Conservation (phyloP, 2,888 invertebrate species). For the Ectobius pallidus region DNA sequence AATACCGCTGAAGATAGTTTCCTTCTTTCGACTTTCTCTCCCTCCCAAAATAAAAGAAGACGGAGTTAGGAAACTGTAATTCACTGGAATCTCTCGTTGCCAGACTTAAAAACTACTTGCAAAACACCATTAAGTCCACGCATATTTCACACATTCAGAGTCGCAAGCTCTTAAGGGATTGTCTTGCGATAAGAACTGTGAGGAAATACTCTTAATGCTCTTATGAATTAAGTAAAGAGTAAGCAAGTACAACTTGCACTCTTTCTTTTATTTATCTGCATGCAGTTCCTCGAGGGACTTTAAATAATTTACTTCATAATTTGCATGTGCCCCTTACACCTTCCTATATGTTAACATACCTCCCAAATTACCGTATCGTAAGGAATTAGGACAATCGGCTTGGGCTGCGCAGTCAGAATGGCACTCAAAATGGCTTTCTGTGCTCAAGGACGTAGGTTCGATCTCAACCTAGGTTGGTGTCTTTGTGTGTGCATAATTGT, state of each 20-base stretch:
- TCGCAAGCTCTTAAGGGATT: neutral
- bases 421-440: no score
- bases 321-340: no score
- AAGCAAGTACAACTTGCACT: neutral
- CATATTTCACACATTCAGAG: neutral
- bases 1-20: neutral
- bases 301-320: no score
- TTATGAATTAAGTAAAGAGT: neutral
- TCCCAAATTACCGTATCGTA: no score
- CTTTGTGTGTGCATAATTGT: no score
- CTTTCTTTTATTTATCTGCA: no score
- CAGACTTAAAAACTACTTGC: slow-evolving; percentile 2
- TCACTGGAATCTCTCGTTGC: neutral
- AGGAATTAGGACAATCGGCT: no score
- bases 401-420: no score
- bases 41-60: neutral
- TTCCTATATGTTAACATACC: no score
- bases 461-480: no score
- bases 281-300: no score
- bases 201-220: slow-evolving; percentile 15
- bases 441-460: no score
- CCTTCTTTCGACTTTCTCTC: neutral
- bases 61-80: neutral
- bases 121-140: slow-evolving; percentile 10
- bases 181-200: neutral